Conservation (phyloP, 2,888 invertebrate species). For the Dynastes maya region DNA sequence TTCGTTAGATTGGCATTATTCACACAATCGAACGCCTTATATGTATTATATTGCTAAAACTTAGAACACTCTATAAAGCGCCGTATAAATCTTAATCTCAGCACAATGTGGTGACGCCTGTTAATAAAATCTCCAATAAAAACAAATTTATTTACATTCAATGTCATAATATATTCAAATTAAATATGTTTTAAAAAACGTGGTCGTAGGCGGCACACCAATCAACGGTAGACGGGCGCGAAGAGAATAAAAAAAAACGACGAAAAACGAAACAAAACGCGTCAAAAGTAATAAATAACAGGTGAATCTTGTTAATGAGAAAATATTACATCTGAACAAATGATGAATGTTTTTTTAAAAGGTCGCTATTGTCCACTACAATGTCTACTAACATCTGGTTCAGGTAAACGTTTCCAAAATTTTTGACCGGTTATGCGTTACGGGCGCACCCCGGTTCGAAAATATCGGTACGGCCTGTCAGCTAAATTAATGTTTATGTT, state of each 20-base stretch:
- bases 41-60: constrained; percentile 21
- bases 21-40: too few species aligned
- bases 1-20: too few species aligned
- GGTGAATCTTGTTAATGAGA: constrained; percentile 67
- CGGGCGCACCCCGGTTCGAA: constrained; percentile 46
- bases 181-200: constrained; percentile 60
- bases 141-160: constrained; percentile 64
- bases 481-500: constrained; percentile 52
- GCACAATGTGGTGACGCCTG: constrained; percentile 61
- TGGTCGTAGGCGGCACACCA: constrained; percentile 49
- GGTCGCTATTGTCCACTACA: constrained; percentile 55
- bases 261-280: constrained; percentile 57
- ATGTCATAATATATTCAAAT: constrained; percentile 69
- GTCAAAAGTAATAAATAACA: constrained; percentile 62
- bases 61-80: constrained; percentile 13
- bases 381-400: constrained; percentile 55
- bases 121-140: constrained; percentile 62
- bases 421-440: constrained; percentile 41
- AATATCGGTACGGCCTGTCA: constrained; percentile 46
- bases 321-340: constrained; percentile 63
- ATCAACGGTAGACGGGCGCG: constrained; percentile 47
- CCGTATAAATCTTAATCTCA: constrained; percentile 59
- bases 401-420: constrained; percentile 49
- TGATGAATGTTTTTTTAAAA: constrained; percentile 64
- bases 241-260: constrained; percentile 48